Evolutionary conservation across 2,113 vertebrate species (phyloP), one percentile per base, ranked within the genome.

Genomic region (Oenanthe oenanthe): DNA sequence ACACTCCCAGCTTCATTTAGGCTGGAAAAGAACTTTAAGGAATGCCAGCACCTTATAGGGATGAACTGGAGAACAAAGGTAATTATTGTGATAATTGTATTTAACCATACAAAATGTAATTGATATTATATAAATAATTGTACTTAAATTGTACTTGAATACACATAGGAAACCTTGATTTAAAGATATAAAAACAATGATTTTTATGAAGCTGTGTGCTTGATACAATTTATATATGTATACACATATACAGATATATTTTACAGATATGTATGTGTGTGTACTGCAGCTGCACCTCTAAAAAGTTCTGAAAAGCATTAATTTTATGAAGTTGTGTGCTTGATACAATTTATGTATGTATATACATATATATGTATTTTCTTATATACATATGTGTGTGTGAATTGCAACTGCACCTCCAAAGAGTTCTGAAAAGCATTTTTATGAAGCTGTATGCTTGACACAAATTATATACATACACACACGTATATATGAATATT

Each of bases 121-220:
- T 48, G 28, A 10, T 15, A 12, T 7, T 7, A 68, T 15, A 38
- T 0, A 38, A 29, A 47, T 13, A 29, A 54, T 0, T 61, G 48
- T 8, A 17, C 18, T 48, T 29, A 31, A 32, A 14, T 2, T n/a
- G 20, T 13, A 17, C 10, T 16, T 32, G 26, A 1, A 38, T 51
- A 13, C 26, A 38, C 3, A 28, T 0, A 26, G 32, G 34, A 86
- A 89, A 45, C 12, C 10, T 3, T 48, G 34, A 62, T 26, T 87
- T 10, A 43, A 74, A 76, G 21, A 48, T 48, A 48, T 12, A 24
- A 48, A 48, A 48, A 48, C 13, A 48, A 48, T 22, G 12, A 48
- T 24, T 48, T 47, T 48, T 48, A 48, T 48, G 47, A 48, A 48
- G 47, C 19, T 47, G 20, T 22, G 45, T 47, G 45, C 20, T 47